A percentile compares a stretch with the other conserved stretches of the same genome.
These are phyloP conservation scores for zebrafish (Danio rerio) DNA, from an alignment of 2,113 vertebrate species.

Conservation along the genomic window DNA sequence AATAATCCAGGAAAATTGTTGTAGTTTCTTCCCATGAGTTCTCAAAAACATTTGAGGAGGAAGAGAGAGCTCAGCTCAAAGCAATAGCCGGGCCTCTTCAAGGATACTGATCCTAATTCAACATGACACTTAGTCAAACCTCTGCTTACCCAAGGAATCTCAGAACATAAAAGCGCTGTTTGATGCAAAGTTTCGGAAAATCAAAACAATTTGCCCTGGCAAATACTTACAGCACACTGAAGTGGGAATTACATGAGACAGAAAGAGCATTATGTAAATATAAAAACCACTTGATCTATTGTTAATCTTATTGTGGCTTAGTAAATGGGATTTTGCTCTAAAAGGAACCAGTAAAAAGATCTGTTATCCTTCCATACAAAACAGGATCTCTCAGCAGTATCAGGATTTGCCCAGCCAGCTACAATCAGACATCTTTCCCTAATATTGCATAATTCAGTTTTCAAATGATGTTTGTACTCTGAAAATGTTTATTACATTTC, in stretches of 20 bases:
- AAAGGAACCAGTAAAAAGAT: constrained; percentile 53
- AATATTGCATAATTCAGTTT: constrained; percentile 18
- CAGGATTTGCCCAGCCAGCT: constrained; percentile 32
- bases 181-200: constrained; percentile 64
- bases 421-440: constrained; percentile 27
- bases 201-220: constrained; percentile 62
- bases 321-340: constrained; percentile 64
- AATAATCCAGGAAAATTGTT: neutral
- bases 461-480: neutral
- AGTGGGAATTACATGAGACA: constrained; percentile 50
- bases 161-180: constrained; percentile 48
- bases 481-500: neutral
- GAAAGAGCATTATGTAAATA: constrained; percentile 57
- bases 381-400: constrained; percentile 55
- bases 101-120: constrained; percentile 60
- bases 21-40: constrained; percentile 1
- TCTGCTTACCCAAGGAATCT: constrained; percentile 34
- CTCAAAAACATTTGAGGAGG: constrained; percentile 16
- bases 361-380: constrained; percentile 57
- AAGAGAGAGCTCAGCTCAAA: constrained; percentile 63
- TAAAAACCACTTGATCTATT: constrained; percentile 55
- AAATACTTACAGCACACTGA: constrained; percentile 49
- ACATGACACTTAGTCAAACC: constrained; percentile 69
- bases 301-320: constrained; percentile 52
- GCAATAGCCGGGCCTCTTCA: constrained; percentile 56